These are phyloP conservation scores for Elysia crispata DNA, from an alignment of 2,888 invertebrate genomes.

Conservation along the genomic window DNA sequence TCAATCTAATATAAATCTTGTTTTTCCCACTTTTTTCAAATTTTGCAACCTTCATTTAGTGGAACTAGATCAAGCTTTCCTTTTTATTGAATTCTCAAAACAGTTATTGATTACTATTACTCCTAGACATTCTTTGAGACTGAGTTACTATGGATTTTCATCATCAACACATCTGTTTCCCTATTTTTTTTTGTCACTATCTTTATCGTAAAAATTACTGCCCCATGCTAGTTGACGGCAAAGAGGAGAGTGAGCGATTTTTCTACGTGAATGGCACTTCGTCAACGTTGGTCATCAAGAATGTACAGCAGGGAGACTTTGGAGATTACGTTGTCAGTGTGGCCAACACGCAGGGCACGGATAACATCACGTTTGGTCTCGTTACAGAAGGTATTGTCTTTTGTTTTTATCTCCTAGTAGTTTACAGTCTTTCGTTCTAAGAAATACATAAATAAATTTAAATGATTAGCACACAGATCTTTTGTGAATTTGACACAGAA, in stretches of 20 bases:
- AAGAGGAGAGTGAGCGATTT: slow-evolving; percentile 38
- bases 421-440: too few relatives aligned
- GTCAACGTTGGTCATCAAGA: slow-evolving; percentile 42
- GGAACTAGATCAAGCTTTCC: too few relatives aligned
- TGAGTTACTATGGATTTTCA: too few relatives aligned
- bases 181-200: neutral
- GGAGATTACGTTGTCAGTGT: slow-evolving; percentile 47
- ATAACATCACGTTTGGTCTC: slow-evolving; percentile 35
- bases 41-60: too few relatives aligned
- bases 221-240: neutral
- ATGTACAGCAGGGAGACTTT: slow-evolving; percentile 44
- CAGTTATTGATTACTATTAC: too few relatives aligned
- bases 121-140: too few relatives aligned
- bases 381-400: slow-evolving; percentile 30
- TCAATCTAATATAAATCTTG: too few relatives aligned
- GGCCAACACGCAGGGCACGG: slow-evolving; percentile 34
- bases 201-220: neutral
- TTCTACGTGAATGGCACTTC: slow-evolving; percentile 41
- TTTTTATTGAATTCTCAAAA: too few relatives aligned
- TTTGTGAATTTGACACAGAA: too few relatives aligned
- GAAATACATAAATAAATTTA: too few relatives aligned
- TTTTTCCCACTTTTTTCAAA: too few relatives aligned
- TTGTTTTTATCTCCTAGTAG: neutral
- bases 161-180: neutral
- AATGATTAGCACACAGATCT: too few relatives aligned